Evolutionary conservation across 2,113 vertebrate genomes (phyloP), one percentile per base, ranked within the genome.

Genomic region (Zosterops borbonicus): DNA sequence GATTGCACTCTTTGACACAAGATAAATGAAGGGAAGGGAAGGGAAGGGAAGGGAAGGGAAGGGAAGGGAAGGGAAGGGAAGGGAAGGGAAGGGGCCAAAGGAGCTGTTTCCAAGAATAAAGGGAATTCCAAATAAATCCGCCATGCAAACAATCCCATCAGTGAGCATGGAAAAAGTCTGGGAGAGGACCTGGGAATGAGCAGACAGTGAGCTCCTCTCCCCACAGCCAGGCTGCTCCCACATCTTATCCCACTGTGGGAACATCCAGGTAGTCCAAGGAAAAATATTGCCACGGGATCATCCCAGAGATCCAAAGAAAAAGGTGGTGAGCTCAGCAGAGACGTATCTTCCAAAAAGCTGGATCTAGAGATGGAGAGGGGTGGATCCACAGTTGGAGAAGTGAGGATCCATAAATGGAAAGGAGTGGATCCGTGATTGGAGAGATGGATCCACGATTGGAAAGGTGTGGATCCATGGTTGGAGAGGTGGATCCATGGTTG

Each of bases 381-480:
- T 39, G 35, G 21, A 1, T 46, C 35, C 49, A 39, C 2, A 3
- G 5, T 39, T 11, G 39, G 39, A 39, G 39, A 39, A 11, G 39
- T 39, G 39, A 39, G 39, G 39, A 39, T 39, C 39, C 39, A 39
- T 39, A 39, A 39, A 39, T 39, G 39, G 39, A 39, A 39, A 39
- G 39, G 39, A 12, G 39, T 39, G 39, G 39, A 39, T 39, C 39
- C 39, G 28, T 14, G 2, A 2, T 1, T 28, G n/a, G 29, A 47
- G 1, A 49, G 21, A 19, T 31, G 29, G 29, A 55, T 55, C 53
- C 53, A 31, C 11, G 3, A 6, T 7, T 29, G 31, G 19, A n/a
- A 39, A 39, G 1, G 28, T 9, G 2, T 6, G 17, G 13, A 56
- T 28, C 53, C 25, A 20, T 4, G 3, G 4, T 1, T 20, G 46